Conservation (phyloP, 2,113 vertebrate genomes). For the Nanorana parkeri region DNA sequence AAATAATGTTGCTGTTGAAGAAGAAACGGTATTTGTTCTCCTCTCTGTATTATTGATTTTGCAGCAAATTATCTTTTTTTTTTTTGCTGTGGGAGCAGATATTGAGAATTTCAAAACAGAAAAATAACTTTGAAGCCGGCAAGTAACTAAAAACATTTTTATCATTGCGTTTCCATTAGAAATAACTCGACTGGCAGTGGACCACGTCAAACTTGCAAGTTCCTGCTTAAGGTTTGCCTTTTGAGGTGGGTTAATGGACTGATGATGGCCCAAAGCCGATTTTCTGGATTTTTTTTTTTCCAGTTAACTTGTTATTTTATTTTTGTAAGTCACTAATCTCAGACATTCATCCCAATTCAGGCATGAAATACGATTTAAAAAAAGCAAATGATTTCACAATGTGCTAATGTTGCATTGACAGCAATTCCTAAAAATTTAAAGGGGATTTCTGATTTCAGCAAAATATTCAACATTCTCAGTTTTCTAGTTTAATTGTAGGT, state of each 20-base stretch:
- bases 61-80: constrained; percentile 56
- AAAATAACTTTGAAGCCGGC: constrained; percentile 33
- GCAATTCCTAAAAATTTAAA: not conserved
- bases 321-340: not conserved
- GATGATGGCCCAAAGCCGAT: constrained; percentile 30
- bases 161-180: constrained; percentile 42
- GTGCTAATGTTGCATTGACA: not conserved
- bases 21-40: constrained; percentile 53
- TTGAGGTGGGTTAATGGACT: constrained; percentile 39
- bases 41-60: constrained; percentile 50
- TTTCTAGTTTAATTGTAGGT: not conserved
- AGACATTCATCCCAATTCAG: not conserved
- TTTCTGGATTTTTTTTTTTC: constrained; percentile 2
- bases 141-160: constrained; percentile 46
- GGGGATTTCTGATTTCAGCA: not conserved
- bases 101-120: constrained; percentile 55
- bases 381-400: constrained; percentile 19
- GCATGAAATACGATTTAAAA: not conserved
- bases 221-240: constrained; percentile 44
- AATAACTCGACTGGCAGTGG: constrained; percentile 36
- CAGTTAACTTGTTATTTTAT: constrained; percentile 33
- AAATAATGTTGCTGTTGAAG: constrained; percentile 55
- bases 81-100: constrained; percentile 52
- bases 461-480: not conserved
- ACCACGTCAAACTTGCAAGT: constrained; percentile 46